phyloP scores from a whole-genome alignment of 1,140 invertebrate species.

The Contarinia nasturtii region DNA sequence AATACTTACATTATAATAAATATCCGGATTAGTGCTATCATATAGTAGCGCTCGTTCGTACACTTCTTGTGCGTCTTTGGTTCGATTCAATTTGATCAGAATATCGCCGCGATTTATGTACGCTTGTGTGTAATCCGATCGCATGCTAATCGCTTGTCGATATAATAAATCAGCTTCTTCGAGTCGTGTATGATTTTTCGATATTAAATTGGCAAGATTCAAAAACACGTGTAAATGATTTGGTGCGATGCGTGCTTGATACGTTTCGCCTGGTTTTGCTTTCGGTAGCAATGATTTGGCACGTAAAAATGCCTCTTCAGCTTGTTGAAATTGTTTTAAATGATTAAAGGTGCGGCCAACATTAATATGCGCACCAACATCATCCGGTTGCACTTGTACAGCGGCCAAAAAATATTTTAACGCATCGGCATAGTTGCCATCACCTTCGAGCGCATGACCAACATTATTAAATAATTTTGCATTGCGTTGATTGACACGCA shows the following conservation, averaged over 20 bases:
- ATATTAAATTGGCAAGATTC: conserved; percentile 87
- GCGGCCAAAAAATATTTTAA: conserved; percentile 83
- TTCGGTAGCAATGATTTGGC: conserved; percentile 79
- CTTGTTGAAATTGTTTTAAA: conserved; percentile 75
- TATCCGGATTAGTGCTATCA: conserved; percentile 88
- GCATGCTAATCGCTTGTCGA: conserved; percentile 88
- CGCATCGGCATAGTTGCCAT: conserved; percentile 66
- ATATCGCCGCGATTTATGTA: conserved; percentile 95
- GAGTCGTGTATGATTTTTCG: conserved; percentile 75
- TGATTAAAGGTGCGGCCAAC: conserved; percentile 88
- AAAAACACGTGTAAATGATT: conserved; percentile 93
- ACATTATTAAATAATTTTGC: conserved; percentile 96
- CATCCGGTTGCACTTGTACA: conserved; percentile 81
- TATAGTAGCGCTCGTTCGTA: conserved; percentile 85
- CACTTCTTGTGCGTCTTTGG: conserved; percentile 84
- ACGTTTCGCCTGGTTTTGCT: conserved; percentile 78
- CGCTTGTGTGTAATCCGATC: conserved; percentile 90
- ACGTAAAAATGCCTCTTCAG: conserved; percentile 77
- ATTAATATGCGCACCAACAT: conserved; percentile 93
- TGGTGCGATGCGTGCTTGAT: conserved; percentile 87
- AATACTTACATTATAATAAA: conserved; percentile 82
- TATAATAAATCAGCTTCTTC: conserved; percentile 89
- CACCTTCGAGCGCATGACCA: conserved; percentile 80
- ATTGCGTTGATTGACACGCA: conserved; percentile 79
- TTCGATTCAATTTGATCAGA: conserved; percentile 84